Evolutionary conservation across 2,113 vertebrate genomes (phyloP).

Genomic region (Craseonycteris thonglongyai): DNA sequence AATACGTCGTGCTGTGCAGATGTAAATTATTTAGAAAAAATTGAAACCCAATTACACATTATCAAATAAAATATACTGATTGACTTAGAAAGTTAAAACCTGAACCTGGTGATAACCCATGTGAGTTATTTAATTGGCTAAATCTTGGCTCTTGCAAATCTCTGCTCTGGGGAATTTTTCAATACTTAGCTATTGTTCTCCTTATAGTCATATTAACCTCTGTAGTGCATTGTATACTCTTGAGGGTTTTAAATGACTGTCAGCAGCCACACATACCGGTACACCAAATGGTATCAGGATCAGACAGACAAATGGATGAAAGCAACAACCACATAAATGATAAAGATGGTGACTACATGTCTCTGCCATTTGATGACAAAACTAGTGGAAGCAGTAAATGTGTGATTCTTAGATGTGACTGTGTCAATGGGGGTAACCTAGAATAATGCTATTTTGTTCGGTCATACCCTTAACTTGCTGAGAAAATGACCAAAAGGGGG

Average conservation of each 20-base stretch:
- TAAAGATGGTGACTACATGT: neutral
- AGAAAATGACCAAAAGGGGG: neutral
- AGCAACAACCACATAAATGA: neutral
- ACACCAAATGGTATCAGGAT: neutral
- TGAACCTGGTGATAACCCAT: neutral
- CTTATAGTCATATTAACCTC: neutral
- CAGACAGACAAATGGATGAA: neutral
- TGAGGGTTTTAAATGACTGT: neutral
- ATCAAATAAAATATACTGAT: neutral
- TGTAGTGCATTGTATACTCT: neutral
- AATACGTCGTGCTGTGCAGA: neutral
- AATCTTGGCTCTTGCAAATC: neutral
- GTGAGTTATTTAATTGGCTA: neutral
- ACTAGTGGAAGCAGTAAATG: neutral
- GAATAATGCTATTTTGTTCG: neutral
- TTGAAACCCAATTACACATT: neutral
- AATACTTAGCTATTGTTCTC: neutral
- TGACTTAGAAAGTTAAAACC: neutral
- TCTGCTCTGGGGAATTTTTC: neutral
- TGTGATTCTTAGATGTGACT: neutral
- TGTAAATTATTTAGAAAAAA: neutral
- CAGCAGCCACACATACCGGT: neutral
- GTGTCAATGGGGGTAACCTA: neutral
- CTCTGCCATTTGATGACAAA: no score
- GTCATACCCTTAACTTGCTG: neutral